phyloP scores from a whole-genome alignment of 1,140 invertebrate species.

The Meloidogyne chitwoodi region DNA sequence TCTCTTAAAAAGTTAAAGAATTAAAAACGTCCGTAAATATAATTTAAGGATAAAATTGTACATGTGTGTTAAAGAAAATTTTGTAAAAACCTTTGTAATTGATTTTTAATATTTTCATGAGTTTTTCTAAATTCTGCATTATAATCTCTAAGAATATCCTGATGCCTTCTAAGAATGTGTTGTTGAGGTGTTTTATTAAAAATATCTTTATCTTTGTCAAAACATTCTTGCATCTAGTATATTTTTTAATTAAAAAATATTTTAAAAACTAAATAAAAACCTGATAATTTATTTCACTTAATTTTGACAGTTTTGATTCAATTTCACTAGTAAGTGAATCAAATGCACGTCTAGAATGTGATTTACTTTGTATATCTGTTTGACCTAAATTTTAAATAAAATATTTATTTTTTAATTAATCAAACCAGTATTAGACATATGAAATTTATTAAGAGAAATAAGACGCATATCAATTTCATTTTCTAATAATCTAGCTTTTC shows the following conservation, averaged over 20 bases:
- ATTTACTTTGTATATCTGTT: slow-evolving; percentile 24
- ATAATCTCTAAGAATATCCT: slow-evolving; percentile 33
- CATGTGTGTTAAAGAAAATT: too few species aligned
- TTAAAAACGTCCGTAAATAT: background rate
- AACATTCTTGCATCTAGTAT: slow-evolving; percentile 27
- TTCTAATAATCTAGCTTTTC: slow-evolving; percentile 33
- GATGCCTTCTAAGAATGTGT: slow-evolving; percentile 35
- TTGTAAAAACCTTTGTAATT: slow-evolving; percentile 26
- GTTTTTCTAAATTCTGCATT: slow-evolving; percentile 29
- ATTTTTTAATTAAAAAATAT: slow-evolving; percentile 1
- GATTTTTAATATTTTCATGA: slow-evolving; percentile 25
- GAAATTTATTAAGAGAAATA: slow-evolving; percentile 30
- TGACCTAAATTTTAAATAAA: slow-evolving; percentile 16
- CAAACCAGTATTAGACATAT: slow-evolving; percentile 12
- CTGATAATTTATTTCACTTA: slow-evolving; percentile 33
- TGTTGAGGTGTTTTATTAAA: slow-evolving; percentile 23
- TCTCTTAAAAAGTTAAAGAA: slow-evolving; percentile 30
- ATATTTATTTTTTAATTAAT: slow-evolving; percentile 5
- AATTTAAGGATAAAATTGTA: too few species aligned
- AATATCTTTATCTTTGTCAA: slow-evolving; percentile 23
- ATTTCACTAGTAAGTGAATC: slow-evolving; percentile 27
- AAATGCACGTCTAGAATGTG: slow-evolving; percentile 10
- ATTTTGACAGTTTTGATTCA: slow-evolving; percentile 20
- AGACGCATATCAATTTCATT: slow-evolving; percentile 31
- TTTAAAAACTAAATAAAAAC: background rate